phyloP scores from a whole-genome alignment of 2,113 vertebrate species.

The Ictalurus furcatus region DNA sequence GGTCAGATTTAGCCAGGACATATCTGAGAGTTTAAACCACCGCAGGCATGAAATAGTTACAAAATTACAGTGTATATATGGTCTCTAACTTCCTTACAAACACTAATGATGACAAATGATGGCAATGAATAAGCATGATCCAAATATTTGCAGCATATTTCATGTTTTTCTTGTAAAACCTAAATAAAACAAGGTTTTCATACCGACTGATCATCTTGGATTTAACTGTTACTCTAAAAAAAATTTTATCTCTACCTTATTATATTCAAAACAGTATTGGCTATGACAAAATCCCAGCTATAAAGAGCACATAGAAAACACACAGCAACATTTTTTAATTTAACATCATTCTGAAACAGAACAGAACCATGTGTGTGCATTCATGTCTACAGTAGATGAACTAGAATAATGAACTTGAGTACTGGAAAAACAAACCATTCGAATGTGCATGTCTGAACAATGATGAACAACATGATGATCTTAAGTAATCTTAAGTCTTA shows the following conservation, averaged over 20 bases:
- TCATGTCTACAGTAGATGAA: no score
- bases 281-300: neutral
- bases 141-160: neutral
- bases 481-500: neutral
- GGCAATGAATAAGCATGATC: neutral
- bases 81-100: neutral
- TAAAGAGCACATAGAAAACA: neutral
- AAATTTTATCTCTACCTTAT: neutral
- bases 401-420: neutral
- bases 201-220: neutral
- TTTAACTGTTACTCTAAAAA: neutral
- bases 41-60: neutral
- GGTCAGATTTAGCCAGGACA: neutral
- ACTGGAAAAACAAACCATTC: neutral
- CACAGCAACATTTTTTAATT: neutral
- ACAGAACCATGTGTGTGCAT: no score
- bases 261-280: neutral
- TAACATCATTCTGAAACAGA: no score
- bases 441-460: neutral
- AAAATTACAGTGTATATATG: neutral
- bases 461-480: neutral
- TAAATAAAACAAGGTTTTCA: neutral
- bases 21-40: neutral
- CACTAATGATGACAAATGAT: neutral
- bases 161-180: neutral